Evolutionary conservation across 2,888 invertebrate species (phyloP).

Genomic region (Eristalinus sepulchralis): DNA sequence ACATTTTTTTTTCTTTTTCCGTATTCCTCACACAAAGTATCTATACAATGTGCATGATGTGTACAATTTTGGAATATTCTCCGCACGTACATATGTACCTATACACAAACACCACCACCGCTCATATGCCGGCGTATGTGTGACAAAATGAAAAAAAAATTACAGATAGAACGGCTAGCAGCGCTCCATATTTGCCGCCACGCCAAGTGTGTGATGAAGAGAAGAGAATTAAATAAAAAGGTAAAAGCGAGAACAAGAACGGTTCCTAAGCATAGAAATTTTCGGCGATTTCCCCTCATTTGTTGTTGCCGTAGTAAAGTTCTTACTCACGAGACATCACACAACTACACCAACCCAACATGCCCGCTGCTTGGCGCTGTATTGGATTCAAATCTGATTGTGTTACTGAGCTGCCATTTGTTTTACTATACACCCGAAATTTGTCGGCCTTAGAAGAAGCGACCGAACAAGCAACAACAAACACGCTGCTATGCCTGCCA

Average conservation of each 20-base stretch:
- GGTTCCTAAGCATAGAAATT: constrained; percentile 55
- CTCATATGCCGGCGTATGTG: constrained; percentile 20
- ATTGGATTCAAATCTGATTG: constrained; percentile 42
- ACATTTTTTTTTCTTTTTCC: constrained; percentile 40
- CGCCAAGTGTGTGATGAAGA: constrained; percentile 43
- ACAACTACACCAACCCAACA: constrained; percentile 3
- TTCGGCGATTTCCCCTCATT: constrained; percentile 66
- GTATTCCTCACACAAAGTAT: constrained; percentile 47
- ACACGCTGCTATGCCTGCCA: constrained; percentile 13
- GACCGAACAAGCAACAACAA: constrained; percentile 28
- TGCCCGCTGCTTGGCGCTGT: constrained; percentile 37
- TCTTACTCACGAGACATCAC: constrained; percentile 7
- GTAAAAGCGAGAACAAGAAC: constrained; percentile 38
- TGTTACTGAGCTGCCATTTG: constrained; percentile 55
- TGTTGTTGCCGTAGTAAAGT: constrained; percentile 1
- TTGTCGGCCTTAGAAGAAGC: constrained; percentile 56
- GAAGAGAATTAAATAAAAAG: constrained; percentile 57
- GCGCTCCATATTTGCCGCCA: constrained; percentile 50
- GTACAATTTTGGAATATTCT: constrained; percentile 51
- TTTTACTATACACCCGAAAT: constrained; percentile 65
- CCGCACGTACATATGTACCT: constrained; percentile 22
- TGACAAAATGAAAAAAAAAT: constrained; percentile 28
- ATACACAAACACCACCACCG: background rate
- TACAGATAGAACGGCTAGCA: constrained; percentile 8
- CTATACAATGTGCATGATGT: constrained; percentile 43